Evolutionary conservation across 1,140 invertebrate genomes (phyloP), one percentile per base, ranked within the genome.

Genomic region (Zaprionus tsacasi): DNA sequence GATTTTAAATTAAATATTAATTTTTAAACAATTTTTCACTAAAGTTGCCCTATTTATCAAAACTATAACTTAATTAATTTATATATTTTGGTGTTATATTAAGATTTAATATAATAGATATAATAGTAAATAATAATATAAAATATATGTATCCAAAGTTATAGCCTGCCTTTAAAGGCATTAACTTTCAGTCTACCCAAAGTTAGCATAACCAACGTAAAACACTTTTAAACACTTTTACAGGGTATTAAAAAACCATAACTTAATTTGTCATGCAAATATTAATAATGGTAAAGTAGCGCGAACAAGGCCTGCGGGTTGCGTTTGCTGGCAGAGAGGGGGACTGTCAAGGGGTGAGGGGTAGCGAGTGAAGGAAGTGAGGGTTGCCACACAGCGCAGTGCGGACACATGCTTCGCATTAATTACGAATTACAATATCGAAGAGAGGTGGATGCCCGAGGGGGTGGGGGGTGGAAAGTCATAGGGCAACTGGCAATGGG

Each of bases 371-470:
- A 45, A n/a, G 40, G n/a, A 45, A 6, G 7, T 17, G 40, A 45
- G 40, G 40, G 40, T 15, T 50, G 45, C 17, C 17, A 21, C 17
- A 50, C 10, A 25, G 45, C 17, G 45, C 45, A 11, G 17, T 5
- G 38, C 45, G 45, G 45, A 50, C 45, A 50, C 45, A 50, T 50
- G 45, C 45, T 21, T 17, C 65, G 66, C 77, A 83, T 83, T 83
- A 83, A 83, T 83, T 83, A 77, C 77, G 50, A 72, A 83, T 79
- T 76, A 78, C 75, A 79, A 58, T 63, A 40, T 65, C 45, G 77
- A 70, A 77, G 69, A 30, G 27, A 6, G 27, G 1, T 30, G 27
- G 3, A 55, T 43, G 57, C 68, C 59, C 1, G 7, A 7, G n/a
- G 40, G 15, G 15, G 13, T 50, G 13, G 61, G 38, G 11, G 35